phyloP scores from a whole-genome alignment of 2,888 invertebrate genomes.

The Xiphydria camelus region DNA sequence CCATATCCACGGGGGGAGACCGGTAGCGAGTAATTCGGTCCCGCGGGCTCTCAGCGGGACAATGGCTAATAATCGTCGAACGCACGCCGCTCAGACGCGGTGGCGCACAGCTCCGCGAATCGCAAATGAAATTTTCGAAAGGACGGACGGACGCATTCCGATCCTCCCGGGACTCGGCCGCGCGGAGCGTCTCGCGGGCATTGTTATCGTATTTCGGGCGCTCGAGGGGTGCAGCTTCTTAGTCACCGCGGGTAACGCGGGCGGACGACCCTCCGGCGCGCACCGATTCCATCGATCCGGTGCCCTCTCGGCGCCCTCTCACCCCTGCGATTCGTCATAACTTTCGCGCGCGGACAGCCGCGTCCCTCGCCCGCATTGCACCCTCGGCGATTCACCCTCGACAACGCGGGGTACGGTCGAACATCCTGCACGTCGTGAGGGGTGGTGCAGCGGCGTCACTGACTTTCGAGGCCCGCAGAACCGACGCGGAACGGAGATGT shows the following conservation, averaged over 20 bases:
- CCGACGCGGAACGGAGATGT: too few species aligned
- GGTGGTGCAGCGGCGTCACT: too few species aligned
- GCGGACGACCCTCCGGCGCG: too few species aligned
- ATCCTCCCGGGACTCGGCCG: background rate
- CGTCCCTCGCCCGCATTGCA: too few species aligned
- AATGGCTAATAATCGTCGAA: constrained; percentile 51
- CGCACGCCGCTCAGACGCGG: constrained; percentile 12
- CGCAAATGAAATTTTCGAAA: constrained; percentile 9
- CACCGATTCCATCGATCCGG: too few species aligned
- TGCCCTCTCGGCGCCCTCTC: constrained; percentile 1
- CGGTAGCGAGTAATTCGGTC: constrained; percentile 47
- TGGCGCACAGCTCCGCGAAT: constrained; percentile 4
- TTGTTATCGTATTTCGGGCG: constrained; percentile 14
- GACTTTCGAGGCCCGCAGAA: too few species aligned
- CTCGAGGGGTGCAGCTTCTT: constrained; percentile 24
- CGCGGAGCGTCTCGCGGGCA: constrained; percentile 5
- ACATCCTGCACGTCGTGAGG: too few species aligned
- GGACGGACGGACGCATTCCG: constrained; percentile 1
- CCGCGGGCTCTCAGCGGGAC: constrained; percentile 42
- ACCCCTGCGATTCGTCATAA: constrained; percentile 21
- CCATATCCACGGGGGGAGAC: too few species aligned
- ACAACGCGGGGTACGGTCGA: too few species aligned
- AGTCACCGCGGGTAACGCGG: too few species aligned
- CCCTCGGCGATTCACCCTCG: too few species aligned
- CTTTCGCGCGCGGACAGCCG: too few species aligned